These are phyloP conservation scores for Ciconia maguari DNA, from an alignment of 2,113 vertebrate genomes.

Conservation along the genomic window DNA sequence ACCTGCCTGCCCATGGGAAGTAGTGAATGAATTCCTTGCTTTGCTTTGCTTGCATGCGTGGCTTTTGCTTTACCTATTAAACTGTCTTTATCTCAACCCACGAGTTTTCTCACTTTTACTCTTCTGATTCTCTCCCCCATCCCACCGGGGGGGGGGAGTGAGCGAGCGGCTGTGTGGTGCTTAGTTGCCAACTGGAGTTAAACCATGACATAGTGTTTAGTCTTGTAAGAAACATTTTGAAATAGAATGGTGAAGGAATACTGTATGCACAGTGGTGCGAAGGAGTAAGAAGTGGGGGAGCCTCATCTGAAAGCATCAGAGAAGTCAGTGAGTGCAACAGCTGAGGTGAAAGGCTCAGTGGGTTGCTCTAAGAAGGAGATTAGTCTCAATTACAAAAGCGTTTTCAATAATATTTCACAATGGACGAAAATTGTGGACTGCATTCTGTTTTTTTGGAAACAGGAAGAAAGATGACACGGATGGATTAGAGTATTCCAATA, in stretches of 20 bases:
- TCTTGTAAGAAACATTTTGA: background rate
- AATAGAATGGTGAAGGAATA: background rate
- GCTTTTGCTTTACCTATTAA: too few relatives aligned
- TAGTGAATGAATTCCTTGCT: too few relatives aligned
- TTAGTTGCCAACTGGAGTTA: too few relatives aligned
- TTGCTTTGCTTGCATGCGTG: too few relatives aligned
- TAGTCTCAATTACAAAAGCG: background rate
- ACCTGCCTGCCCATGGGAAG: too few relatives aligned
- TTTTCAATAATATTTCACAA: background rate
- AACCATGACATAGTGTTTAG: background rate
- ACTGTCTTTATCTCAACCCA: too few relatives aligned
- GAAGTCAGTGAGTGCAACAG: background rate
- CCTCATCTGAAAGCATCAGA: background rate
- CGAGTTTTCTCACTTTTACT: too few relatives aligned
- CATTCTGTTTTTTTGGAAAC: background rate
- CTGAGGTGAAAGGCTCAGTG: background rate
- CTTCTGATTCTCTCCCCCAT: too few relatives aligned
- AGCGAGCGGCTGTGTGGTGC: too few relatives aligned
- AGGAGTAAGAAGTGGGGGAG: background rate
- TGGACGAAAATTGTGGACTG: background rate
- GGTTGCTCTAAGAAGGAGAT: background rate
- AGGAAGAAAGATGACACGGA: background rate
- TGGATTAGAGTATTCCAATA: background rate
- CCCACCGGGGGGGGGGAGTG: too few relatives aligned
- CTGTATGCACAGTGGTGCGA: too few relatives aligned